Percentiles rank a stretch among this genome's conserved stretches.
phyloP scores from a whole-genome alignment of 2,797 vertebrate species.

The Poeciliopsis presidionis region DNA sequence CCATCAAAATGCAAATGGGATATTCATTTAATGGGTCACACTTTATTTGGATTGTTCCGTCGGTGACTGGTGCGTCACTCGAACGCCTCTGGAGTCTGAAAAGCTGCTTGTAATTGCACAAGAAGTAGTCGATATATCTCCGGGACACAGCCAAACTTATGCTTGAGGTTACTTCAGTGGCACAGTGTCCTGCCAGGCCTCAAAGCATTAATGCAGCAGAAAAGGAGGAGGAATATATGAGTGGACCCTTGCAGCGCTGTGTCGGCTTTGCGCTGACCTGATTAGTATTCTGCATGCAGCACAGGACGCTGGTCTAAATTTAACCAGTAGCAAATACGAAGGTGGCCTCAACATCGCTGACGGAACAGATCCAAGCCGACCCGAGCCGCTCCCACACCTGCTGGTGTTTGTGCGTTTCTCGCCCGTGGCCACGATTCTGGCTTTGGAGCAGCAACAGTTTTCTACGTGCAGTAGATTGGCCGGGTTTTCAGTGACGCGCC shows the following conservation, averaged over 20 bases:
- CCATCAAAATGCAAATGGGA: constrained; percentile 65
- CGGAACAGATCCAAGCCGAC: constrained; percentile 44
- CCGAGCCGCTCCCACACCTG: constrained; percentile 40
- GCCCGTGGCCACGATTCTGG: constrained; percentile 51
- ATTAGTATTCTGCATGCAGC: constrained; percentile 81
- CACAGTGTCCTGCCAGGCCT: constrained; percentile 47
- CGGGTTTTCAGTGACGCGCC: constrained; percentile 63
- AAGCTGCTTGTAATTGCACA: constrained; percentile 52
- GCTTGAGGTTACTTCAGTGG: constrained; percentile 43
- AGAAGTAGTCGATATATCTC: constrained; percentile 49
- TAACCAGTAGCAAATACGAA: constrained; percentile 72
- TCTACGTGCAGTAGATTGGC: constrained; percentile 59
- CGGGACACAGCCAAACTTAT: constrained; percentile 52
- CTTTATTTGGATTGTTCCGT: constrained; percentile 60
- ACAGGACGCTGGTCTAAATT: constrained; percentile 79
- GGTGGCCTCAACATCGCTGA: constrained; percentile 46
- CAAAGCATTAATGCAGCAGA: constrained; percentile 63
- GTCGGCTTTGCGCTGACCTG: constrained; percentile 69
- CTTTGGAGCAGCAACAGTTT: constrained; percentile 48
- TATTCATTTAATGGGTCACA: constrained; percentile 63
- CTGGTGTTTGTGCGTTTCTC: constrained; percentile 47
- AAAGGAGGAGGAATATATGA: constrained; percentile 48
- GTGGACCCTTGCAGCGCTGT: constrained; percentile 52
- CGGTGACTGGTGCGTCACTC: constrained; percentile 61
- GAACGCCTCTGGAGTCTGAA: constrained; percentile 59